These are phyloP conservation scores for Zeuzera pyrina DNA, from an alignment of 2,888 invertebrate species.

Conservation along the genomic window DNA sequence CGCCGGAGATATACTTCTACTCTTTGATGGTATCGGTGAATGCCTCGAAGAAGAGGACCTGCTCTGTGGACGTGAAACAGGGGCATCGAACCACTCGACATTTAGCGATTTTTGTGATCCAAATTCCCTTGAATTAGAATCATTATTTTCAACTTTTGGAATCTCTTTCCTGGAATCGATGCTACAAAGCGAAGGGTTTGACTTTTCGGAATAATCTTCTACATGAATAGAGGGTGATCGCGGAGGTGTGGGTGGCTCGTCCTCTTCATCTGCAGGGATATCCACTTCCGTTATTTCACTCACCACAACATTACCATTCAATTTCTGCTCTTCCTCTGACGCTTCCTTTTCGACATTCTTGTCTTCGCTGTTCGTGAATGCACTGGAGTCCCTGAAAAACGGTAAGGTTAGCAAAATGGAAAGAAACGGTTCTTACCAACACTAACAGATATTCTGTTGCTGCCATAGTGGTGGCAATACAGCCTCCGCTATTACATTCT, in stretches of 20 bases:
- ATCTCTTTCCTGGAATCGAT: conserved; percentile 20
- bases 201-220: conserved; percentile 50
- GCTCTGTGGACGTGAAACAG: conserved; percentile 20
- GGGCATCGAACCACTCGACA: conserved; percentile 9
- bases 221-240: conserved; percentile 49
- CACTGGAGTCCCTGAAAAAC: conserved; percentile 56
- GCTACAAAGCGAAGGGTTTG: conserved; percentile 25
- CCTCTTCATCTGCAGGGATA: conserved; percentile 18
- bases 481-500: no score
- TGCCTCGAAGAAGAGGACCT: conserved; percentile 23
- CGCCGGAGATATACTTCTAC: conserved; percentile 24
- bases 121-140: conserved; percentile 10
- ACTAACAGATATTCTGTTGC: no score
- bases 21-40: conserved; percentile 24
- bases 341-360: conserved; percentile 21
- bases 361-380: conserved; percentile 33
- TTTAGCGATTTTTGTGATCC: conserved; percentile 22
- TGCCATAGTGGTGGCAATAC: no score
- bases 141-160: conserved; percentile 4
- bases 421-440: no score
- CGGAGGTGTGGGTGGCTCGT: conserved; percentile 19
- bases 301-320: conserved; percentile 16
- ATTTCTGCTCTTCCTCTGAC: conserved; percentile 27
- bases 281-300: conserved; percentile 21
- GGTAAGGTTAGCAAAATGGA: conserved; percentile 10